Conservation (phyloP, 2,888 invertebrate genomes). For the Eristalinus aeneus region DNA sequence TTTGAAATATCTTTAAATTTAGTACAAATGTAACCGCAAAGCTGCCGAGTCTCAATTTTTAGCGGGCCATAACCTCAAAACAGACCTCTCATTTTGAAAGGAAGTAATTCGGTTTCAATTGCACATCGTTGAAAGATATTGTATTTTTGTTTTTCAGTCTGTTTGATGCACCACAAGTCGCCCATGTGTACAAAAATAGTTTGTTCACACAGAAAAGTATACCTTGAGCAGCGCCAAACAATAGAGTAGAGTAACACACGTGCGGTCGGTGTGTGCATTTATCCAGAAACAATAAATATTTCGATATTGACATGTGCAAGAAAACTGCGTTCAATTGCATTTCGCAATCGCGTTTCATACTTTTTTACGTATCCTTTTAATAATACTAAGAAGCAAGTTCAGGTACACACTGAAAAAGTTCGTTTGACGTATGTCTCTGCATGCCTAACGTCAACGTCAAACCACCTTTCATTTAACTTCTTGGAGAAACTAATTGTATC, state of each 20-base stretch:
- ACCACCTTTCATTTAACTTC: too few relatives aligned
- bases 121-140: too few relatives aligned
- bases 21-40: too few relatives aligned
- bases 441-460: too few relatives aligned
- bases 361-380: not conserved
- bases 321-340: not conserved
- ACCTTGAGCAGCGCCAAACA: not conserved
- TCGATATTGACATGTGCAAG: not conserved
- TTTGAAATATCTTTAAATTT: too few relatives aligned
- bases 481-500: too few relatives aligned
- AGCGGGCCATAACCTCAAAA: too few relatives aligned
- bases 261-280: not conserved
- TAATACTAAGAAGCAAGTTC: not conserved
- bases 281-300: not conserved
- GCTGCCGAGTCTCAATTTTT: too few relatives aligned
- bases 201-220: not conserved
- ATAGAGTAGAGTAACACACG: not conserved
- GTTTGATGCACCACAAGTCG: too few relatives aligned
- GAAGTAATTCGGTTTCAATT: too few relatives aligned
- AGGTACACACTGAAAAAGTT: not conserved
- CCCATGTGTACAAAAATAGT: not conserved
- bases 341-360: not conserved
- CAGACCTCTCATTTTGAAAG: too few relatives aligned
- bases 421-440: not conserved
- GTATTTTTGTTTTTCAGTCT: too few relatives aligned